Conservation (phyloP, 2,113 vertebrate species). For the Erpornis zantholeuca region DNA sequence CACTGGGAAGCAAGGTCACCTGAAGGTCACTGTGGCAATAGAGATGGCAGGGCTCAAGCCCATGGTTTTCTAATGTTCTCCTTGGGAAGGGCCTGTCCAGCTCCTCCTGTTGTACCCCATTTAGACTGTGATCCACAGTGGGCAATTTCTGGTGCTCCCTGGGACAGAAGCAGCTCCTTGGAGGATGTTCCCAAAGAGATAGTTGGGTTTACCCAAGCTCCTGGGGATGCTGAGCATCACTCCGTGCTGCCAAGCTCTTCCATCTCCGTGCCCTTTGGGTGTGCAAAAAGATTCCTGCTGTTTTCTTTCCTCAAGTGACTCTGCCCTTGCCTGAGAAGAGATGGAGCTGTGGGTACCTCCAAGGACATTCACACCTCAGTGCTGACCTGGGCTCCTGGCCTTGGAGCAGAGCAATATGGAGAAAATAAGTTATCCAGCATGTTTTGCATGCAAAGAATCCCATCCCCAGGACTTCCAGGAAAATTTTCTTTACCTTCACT, state of each 20-base stretch:
- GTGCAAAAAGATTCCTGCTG: not conserved
- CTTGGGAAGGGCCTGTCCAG: not conserved
- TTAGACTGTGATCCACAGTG: not conserved
- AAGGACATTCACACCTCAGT: not conserved
- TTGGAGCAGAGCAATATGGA: not conserved
- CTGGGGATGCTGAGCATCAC: not conserved
- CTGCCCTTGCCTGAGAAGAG: not conserved
- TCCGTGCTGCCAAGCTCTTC: not conserved
- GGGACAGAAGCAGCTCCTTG: not conserved
- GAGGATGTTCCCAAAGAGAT: not conserved
- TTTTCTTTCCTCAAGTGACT: not conserved
- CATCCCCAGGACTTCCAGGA: not conserved
- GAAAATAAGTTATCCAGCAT: not conserved
- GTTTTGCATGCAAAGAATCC: not conserved
- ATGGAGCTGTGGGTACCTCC: not conserved
- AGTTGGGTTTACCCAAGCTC: not conserved
- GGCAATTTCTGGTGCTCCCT: not conserved
- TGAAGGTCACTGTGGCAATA: not conserved
- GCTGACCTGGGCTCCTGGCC: not conserved
- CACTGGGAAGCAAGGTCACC: constrained; percentile 20
- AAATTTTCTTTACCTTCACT: not conserved
- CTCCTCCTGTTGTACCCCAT: not conserved
- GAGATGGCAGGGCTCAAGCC: not conserved
- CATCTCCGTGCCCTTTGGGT: not conserved
- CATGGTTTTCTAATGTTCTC: not conserved